A percentile compares a stretch with the other conserved stretches of the same genome.
phyloP scores from a whole-genome alignment of 2,797 vertebrate genomes.

The Smutsia temminckii region DNA sequence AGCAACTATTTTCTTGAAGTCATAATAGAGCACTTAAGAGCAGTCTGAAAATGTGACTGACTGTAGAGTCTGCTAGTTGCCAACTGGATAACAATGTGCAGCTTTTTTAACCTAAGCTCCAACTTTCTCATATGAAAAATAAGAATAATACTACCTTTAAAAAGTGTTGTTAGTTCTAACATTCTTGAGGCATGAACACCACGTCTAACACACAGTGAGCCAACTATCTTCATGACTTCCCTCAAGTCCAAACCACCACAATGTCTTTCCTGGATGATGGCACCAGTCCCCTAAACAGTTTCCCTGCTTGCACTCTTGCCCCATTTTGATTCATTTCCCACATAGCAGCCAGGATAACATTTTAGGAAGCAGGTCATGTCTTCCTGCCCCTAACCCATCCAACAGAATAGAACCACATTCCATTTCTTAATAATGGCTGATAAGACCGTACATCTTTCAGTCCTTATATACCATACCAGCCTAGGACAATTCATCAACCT shows the following conservation, averaged over 20 bases:
- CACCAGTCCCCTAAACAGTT: neutral
- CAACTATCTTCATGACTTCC: neutral
- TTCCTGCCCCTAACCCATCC: neutral
- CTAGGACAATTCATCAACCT: neutral
- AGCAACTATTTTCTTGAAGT: neutral
- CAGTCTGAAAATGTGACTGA: neutral
- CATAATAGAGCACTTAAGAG: neutral
- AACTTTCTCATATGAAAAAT: neutral
- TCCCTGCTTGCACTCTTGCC: neutral
- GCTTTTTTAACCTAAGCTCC: neutral
- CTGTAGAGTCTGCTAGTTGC: neutral
- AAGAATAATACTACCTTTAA: neutral
- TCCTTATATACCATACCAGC: neutral
- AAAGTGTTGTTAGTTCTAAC: neutral
- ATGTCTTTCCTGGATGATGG: neutral
- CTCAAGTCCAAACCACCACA: neutral
- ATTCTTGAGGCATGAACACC: neutral
- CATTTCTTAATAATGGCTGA: too few relatives aligned
- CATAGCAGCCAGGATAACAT: neutral
- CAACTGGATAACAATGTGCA: rapidly evolving
- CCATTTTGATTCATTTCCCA: neutral
- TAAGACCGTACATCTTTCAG: neutral
- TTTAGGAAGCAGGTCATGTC: neutral
- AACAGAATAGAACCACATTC: rapidly evolving
- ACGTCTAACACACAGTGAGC: neutral